Base-by-base conservation (phyloP, 1,140 invertebrate species). In the Drosophila takahashii region DNA sequence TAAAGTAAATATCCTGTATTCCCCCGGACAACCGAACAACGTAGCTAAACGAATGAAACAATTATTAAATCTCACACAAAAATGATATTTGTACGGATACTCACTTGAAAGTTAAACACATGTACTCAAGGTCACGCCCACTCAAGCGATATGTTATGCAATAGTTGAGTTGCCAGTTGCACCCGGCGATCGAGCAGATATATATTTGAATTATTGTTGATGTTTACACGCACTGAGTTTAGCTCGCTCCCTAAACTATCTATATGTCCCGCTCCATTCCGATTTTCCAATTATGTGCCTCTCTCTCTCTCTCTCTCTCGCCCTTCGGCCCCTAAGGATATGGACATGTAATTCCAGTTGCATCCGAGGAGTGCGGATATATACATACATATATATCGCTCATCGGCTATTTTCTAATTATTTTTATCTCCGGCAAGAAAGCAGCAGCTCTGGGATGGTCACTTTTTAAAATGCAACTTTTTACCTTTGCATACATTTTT, bases 401-500 rank as follows among this genome's bases (percentile, higher is more conserved):
- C 57, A 52, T n/a, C 29, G 44, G 39, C 71, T 69, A 57, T 37
- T 50, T 60, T 52, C n/a, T 13, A 79, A 59, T 53, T 26, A 18
- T 59, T 66, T 81, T 61, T n/a, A n/a, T n/a, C 37, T 42, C 50
- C 18, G 32, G 18, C 52, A 39, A 13, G 8, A 47, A 16, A 34
- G 56, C 54, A 11, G n/a, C 56, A 10, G 27, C 42, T 58, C 56
- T 58, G 42, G 56, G 42, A 58, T 58, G 42, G 42, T 65, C 72
- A 79, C 74, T 78, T 83, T 75, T 79, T 66, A 77, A 57, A 72
- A 73, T 76, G 80, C 72, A 77, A 84, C 66, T 79, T 84, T 79
- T 70, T 80, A 84, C 72, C 76, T 69, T 84, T 84, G 76, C 81
- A 85, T 77, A 64, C 57, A 56, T 73, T 83, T 83, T 79, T 79